These are phyloP conservation scores for Holotrichia oblita DNA, from an alignment of 1,140 invertebrate species.

Conservation along the genomic window DNA sequence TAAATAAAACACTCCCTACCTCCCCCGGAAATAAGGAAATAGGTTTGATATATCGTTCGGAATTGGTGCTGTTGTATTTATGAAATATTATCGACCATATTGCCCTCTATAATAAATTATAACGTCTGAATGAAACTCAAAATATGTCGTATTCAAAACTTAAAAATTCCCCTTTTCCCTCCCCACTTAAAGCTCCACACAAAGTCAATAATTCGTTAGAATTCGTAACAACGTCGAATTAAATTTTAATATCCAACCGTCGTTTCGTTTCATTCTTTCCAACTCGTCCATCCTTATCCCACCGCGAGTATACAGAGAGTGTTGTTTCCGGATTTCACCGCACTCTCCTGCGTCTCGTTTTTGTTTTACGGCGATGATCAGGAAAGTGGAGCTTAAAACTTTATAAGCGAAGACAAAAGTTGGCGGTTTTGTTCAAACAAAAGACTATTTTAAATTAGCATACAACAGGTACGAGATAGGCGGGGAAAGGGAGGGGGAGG, in stretches of 20 bases:
- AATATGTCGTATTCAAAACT: neutral
- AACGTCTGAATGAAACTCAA: too few relatives aligned
- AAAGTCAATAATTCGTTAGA: neutral
- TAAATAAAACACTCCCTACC: conserved; percentile 29
- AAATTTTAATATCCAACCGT: conserved; percentile 14
- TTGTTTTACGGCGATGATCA: conserved; percentile 6
- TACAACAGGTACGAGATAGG: conserved; percentile 13
- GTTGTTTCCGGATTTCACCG: neutral
- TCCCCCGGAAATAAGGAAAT: neutral
- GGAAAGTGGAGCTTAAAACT: conserved; percentile 22
- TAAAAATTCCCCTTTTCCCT: too few relatives aligned
- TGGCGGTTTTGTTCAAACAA: conserved; percentile 30
- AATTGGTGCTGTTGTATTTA: too few relatives aligned
- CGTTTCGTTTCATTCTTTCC: neutral
- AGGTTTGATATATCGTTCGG: neutral
- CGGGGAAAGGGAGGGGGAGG: neutral
- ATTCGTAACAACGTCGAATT: conserved; percentile 11
- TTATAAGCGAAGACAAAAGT: conserved; percentile 28
- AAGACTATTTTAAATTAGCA: conserved; percentile 28
- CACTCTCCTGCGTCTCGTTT: neutral
- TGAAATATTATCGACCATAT: too few relatives aligned
- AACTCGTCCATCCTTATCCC: too few relatives aligned
- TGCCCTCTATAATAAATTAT: too few relatives aligned
- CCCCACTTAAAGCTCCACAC: too few relatives aligned
- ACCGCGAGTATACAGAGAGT: too few relatives aligned